Percentiles rank a stretch among this genome's conserved stretches.
These are phyloP conservation scores for Sinonovacula constricta DNA, from an alignment of 1,140 invertebrate genomes.

Conservation along the genomic window DNA sequence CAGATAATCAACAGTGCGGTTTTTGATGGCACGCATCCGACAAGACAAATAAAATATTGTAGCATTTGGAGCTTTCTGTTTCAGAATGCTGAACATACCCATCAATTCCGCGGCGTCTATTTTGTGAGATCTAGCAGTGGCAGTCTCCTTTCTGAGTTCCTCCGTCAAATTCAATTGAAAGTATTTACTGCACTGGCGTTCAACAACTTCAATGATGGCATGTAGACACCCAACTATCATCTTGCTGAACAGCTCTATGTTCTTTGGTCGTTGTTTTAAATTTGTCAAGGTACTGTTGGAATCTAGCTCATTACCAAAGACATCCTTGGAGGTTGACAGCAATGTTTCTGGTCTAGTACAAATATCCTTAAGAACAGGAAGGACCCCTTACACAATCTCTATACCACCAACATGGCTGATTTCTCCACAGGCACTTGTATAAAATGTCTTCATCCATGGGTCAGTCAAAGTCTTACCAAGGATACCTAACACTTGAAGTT, in stretches of 20 bases:
- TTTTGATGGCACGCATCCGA: conserved; percentile 46
- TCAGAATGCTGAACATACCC: conserved; percentile 45
- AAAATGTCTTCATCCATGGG: neutral
- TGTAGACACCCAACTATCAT: conserved; percentile 20
- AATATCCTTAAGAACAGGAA: too few relatives aligned
- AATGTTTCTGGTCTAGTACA: neutral
- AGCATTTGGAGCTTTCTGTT: conserved; percentile 36
- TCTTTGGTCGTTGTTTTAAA: neutral
- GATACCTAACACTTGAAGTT: conserved; percentile 1
- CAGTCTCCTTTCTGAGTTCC: conserved; percentile 21
- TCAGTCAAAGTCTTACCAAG: conserved; percentile 1
- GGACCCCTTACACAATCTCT: conserved; percentile 4
- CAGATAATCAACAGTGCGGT: conserved; percentile 26
- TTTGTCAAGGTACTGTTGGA: neutral
- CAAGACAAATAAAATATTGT: conserved; percentile 43
- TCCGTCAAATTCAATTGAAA: conserved; percentile 32
- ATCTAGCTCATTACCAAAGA: conserved; percentile 17
- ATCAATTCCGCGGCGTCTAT: conserved; percentile 51
- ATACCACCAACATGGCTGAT: conserved; percentile 20
- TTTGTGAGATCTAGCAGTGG: conserved; percentile 36
- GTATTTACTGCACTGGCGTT: conserved; percentile 46
- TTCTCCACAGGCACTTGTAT: neutral
- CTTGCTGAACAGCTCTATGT: neutral
- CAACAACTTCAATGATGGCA: conserved; percentile 22
- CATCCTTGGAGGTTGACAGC: neutral